Evolutionary conservation across 2,888 invertebrate species (phyloP).

Genomic region (Andrena chrysosceles): DNA sequence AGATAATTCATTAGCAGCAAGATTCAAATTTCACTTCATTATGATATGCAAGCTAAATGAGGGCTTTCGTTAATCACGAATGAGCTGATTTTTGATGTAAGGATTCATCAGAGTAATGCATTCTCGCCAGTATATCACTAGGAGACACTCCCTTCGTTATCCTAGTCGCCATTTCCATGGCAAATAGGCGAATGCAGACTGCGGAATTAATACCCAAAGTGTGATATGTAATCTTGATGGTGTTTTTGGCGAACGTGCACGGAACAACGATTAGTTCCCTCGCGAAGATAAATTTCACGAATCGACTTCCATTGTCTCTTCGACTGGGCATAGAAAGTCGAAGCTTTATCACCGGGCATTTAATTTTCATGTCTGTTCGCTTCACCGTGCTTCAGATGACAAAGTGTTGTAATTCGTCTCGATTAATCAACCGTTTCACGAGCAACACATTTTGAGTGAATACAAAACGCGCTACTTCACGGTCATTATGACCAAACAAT

Average conservation of each 20-base stretch:
- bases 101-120: constrained; percentile 65
- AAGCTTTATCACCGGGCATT: background rate
- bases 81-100: constrained; percentile 41
- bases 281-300: background rate
- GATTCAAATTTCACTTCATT: constrained; percentile 7
- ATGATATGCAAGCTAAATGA: background rate
- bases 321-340: background rate
- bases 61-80: constrained; percentile 31
- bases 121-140: constrained; percentile 47
- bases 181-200: constrained; percentile 42
- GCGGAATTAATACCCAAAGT: constrained; percentile 29
- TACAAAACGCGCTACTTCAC: too few relatives aligned
- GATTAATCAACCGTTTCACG: too few relatives aligned
- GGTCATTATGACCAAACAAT: too few relatives aligned
- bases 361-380: background rate
- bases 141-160: constrained; percentile 45
- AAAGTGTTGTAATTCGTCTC: background rate
- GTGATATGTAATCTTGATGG: constrained; percentile 38
- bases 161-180: constrained; percentile 11
- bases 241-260: constrained; percentile 13
- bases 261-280: constrained; percentile 19
- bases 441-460: too few relatives aligned
- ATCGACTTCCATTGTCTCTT: background rate
- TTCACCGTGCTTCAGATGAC: background rate
- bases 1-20: background rate